phyloP scores from a whole-genome alignment of 1,140 invertebrate genomes.

The Mercenaria mercenaria region DNA sequence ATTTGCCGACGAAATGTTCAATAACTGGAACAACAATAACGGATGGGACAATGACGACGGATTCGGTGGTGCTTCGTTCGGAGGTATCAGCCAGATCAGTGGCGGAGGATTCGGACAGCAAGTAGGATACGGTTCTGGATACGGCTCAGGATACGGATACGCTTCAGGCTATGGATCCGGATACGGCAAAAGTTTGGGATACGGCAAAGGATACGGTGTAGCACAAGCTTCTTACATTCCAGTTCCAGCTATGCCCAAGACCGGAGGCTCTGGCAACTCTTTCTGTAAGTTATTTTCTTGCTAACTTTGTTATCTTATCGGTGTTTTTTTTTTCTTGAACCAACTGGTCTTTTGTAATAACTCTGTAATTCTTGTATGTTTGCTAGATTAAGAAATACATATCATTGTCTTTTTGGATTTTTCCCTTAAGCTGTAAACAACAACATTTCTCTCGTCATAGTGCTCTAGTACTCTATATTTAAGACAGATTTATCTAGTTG shows the following conservation, averaged over 20 bases:
- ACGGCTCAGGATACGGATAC: slow-evolving; percentile 1
- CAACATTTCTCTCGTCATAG: too few relatives aligned
- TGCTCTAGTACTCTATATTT: too few relatives aligned
- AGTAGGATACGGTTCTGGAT: slow-evolving; percentile 23
- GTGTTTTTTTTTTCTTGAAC: too few relatives aligned
- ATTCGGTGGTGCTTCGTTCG: not conserved
- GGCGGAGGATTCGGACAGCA: not conserved
- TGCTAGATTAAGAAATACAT: too few relatives aligned
- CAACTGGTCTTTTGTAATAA: too few relatives aligned
- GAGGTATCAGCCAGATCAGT: not conserved
- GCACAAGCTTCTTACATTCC: not conserved
- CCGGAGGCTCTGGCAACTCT: not conserved
- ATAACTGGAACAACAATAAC: not conserved
- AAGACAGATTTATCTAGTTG: too few relatives aligned
- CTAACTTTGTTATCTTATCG: too few relatives aligned
- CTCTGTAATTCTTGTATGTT: too few relatives aligned
- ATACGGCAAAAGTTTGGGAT: not conserved
- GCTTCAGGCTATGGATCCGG: not conserved
- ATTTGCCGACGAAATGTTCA: slow-evolving; percentile 17
- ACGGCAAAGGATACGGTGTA: not conserved
- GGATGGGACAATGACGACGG: not conserved
- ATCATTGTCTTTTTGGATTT: too few relatives aligned
- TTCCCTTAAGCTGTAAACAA: too few relatives aligned
- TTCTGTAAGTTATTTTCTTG: not conserved
- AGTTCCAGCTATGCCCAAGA: slow-evolving; percentile 2